These are phyloP conservation scores for Coecobrya sp. DNA, from an alignment of 2,888 invertebrate species.

Conservation along the genomic window DNA sequence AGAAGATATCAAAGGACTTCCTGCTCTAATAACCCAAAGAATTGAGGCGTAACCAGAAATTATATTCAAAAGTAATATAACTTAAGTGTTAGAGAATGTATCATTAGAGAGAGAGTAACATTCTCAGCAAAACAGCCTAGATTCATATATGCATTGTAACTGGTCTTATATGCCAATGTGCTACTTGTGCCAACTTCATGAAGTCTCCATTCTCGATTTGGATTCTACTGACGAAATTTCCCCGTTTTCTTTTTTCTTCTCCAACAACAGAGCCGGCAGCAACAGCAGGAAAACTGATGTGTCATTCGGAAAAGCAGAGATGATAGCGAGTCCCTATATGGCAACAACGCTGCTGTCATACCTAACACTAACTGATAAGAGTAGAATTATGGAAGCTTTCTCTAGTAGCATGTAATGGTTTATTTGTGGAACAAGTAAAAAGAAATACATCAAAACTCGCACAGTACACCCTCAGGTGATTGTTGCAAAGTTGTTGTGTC, in stretches of 20 bases:
- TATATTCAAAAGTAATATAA: neutral
- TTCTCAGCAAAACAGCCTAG: neutral
- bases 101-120: neutral
- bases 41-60: slow-evolving; percentile 69
- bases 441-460: neutral
- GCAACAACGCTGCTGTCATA: neutral
- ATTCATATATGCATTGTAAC: neutral
- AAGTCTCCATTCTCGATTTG: slow-evolving; percentile 16
- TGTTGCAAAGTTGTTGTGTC: slow-evolving; percentile 41
- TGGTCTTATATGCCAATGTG: neutral
- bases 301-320: neutral
- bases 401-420: neutral
- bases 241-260: neutral
- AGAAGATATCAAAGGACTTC: slow-evolving; percentile 76
- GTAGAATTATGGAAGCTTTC: neutral
- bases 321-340: slow-evolving; percentile 1
- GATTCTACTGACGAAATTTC: neutral
- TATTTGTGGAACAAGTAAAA: neutral
- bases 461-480: slow-evolving; percentile 74
- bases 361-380: neutral
- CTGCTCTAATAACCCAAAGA: slow-evolving; percentile 79
- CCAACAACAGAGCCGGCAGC: slow-evolving; percentile 41
- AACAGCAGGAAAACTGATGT: neutral
- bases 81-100: neutral
- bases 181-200: neutral